These are phyloP conservation scores for Hippocampus kuda DNA, from an alignment of 2,797 vertebrate genomes.

Conservation along the genomic window DNA sequence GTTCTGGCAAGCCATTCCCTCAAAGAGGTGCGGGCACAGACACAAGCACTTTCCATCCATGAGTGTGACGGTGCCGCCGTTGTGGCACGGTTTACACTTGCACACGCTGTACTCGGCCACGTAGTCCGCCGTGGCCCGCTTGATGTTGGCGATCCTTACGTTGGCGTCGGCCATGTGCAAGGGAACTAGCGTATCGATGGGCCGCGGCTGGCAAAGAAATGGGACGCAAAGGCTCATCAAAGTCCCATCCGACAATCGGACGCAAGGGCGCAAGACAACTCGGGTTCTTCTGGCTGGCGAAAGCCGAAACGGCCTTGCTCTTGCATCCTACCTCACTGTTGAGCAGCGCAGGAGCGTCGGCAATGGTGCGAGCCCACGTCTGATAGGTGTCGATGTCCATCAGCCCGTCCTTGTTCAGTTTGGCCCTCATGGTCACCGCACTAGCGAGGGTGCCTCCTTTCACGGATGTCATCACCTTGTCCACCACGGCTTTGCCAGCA, in stretches of 20 bases:
- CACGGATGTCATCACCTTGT: conserved; percentile 71
- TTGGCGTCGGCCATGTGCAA: conserved; percentile 59
- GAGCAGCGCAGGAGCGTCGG: conserved; percentile 67
- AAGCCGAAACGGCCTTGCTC: background rate
- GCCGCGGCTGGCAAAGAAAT: conserved; percentile 61
- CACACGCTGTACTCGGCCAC: conserved; percentile 71
- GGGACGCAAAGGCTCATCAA: background rate
- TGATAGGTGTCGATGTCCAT: conserved; percentile 63
- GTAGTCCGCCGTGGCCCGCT: conserved; percentile 72
- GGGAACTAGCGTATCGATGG: conserved; percentile 77
- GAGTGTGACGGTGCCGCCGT: conserved; percentile 73
- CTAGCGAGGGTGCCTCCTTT: conserved; percentile 67
- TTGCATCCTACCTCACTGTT: conserved; percentile 62
- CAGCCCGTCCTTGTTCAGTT: conserved; percentile 39
- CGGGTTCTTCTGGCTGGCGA: no score
- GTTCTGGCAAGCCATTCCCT: conserved; percentile 76
- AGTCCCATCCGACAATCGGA: background rate
- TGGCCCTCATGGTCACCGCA: conserved; percentile 65
- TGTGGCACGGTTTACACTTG: conserved; percentile 81
- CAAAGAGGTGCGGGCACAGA: conserved; percentile 61
- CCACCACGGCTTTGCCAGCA: conserved; percentile 50
- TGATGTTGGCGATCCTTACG: conserved; percentile 69
- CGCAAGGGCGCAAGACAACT: background rate
- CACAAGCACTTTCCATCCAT: conserved; percentile 78
- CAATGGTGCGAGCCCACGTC: conserved; percentile 72